Conservation (phyloP, 2,113 vertebrate genomes). For the Vireo altiloquus region DNA sequence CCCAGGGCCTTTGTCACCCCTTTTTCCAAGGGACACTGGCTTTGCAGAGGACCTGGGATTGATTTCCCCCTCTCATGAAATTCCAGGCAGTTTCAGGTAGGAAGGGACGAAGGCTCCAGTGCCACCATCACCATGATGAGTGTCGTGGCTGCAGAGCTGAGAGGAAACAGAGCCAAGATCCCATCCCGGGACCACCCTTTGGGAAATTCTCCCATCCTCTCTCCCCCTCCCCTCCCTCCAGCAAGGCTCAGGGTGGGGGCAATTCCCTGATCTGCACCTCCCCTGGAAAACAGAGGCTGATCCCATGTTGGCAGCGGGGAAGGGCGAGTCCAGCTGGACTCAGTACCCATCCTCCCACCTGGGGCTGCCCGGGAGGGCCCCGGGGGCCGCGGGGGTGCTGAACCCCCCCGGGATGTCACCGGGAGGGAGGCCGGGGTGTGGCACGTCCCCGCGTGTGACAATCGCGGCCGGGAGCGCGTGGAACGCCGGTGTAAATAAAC, state of each 20-base stretch:
- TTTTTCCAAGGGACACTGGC: background rate
- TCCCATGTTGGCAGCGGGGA: fast-evolving
- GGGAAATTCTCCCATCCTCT: background rate
- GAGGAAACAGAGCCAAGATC: background rate
- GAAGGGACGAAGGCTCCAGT: background rate
- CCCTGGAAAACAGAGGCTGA: background rate
- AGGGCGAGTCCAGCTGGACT: background rate
- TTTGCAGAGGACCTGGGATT: background rate
- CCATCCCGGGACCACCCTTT: fast-evolving
- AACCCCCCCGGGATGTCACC: fast-evolving
- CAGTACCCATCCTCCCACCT: fast-evolving
- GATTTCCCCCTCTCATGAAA: background rate
- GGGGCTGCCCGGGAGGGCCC: background rate
- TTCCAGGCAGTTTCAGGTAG: fast-evolving
- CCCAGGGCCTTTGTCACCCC: too few relatives aligned
- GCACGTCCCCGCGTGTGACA: background rate
- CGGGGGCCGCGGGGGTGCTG: fast-evolving
- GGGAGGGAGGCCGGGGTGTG: background rate
- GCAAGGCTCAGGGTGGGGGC: background rate
- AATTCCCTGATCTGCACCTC: background rate
- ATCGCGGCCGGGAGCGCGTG: background rate
- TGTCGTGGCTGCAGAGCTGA: background rate
- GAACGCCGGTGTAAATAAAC: constrained; percentile 66
- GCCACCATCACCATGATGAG: fast-evolving
- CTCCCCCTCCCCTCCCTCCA: background rate